Evolutionary conservation across 2,888 invertebrate species (phyloP), one percentile per base, ranked within the genome.

Genomic region (Xanthia icteritia): DNA sequence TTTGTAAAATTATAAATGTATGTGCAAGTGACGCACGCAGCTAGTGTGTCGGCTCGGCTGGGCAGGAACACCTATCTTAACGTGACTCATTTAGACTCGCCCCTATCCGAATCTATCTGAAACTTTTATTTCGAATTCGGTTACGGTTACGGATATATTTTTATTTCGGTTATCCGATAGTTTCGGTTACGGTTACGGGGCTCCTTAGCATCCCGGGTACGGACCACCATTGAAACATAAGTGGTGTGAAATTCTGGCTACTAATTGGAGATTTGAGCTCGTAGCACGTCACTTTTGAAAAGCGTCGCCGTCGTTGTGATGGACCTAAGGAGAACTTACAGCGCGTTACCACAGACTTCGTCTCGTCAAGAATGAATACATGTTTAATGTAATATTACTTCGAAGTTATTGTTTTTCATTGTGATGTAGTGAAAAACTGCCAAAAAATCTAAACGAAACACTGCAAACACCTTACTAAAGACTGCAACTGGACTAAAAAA

Each of bases 361-460:
- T 66, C 48, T 76, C 56, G 39, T 68, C 45, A 60, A 48, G 68
- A 69, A 68, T 76, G 56, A 17, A 66, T 73, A 78, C 73, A 79
- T 73, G 51, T 54, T 45, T 78, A 65, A 73, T 73, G 36, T 73
- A 79, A 60, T 54, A 65, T 54, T 39, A 48, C 51, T 60, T 66
- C 15, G 27, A n/a, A 73, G 23, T 73, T 65, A 79, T 45, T 72
- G n/a, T 54, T 68, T 79, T 58, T 56, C 23, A 54, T 61, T 54
- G 23, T n/a, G 13, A 48, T 51, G 27, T 45, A 15, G 11, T 70
- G 8, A 39, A n/a, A 64, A 42, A n/a, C n/a, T 42, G 48, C 23
- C 54, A 56, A 56, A 45, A n/a, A 54, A 23, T n/a, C 51, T 36
- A 0, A 77, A 23, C 13, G 23, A n/a, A n/a, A n/a, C n/a, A n/a